Evolutionary conservation across 2,888 invertebrate genomes (phyloP).

Genomic region (Drosophila crucigera): DNA sequence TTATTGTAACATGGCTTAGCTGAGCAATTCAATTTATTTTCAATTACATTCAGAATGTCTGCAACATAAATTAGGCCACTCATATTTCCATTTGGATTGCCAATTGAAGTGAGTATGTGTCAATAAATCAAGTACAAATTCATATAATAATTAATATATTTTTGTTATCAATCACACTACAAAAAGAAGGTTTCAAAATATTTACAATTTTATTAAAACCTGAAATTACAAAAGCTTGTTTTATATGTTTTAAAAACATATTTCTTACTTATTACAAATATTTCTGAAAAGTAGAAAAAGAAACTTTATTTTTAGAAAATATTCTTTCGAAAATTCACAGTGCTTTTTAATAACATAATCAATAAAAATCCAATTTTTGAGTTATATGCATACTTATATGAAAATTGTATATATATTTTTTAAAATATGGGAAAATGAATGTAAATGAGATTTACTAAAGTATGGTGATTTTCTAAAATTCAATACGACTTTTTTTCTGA

Average conservation of each 20-base stretch:
- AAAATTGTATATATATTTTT: background rate
- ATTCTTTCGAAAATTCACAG: background rate
- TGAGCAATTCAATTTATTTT: conserved; percentile 2
- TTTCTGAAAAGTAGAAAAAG: background rate
- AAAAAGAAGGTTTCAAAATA: background rate
- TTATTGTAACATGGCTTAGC: conserved; percentile 4
- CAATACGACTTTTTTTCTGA: background rate
- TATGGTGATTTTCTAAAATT: background rate
- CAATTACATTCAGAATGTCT: background rate
- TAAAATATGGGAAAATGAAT: background rate
- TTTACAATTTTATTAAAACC: background rate
- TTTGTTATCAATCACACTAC: background rate
- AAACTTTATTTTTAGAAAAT: background rate
- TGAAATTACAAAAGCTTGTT: background rate
- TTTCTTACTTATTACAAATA: background rate
- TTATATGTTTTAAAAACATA: background rate
- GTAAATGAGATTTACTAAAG: background rate
- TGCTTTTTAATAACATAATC: background rate
- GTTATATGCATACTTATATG: background rate
- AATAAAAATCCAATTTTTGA: background rate
- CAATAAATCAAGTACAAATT: conserved; percentile 5
- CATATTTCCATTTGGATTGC: background rate
- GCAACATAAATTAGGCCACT: background rate
- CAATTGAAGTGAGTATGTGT: background rate
- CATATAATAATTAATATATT: background rate